Evolutionary conservation across 2,113 vertebrate genomes (phyloP), one percentile per base, ranked within the genome.

Genomic region (Neogale vison): DNA sequence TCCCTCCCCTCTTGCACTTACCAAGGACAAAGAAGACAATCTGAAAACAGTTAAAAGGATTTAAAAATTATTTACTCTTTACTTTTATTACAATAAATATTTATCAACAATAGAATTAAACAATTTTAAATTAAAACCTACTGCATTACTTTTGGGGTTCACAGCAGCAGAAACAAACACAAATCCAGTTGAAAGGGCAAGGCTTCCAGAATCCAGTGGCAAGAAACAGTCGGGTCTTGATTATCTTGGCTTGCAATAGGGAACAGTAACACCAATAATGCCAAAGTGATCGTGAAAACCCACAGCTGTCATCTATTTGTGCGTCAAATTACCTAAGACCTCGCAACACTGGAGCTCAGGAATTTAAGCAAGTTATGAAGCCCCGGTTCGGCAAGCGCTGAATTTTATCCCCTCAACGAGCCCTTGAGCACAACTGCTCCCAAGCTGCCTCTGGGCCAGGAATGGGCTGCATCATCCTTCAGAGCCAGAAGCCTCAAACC

Each of bases 11-110:
- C 77, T 80, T 21, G 20, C 2, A 50, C 1, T 69, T 36, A 45
- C 65, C 83, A 92, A 85, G 71, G 71, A 80, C 61, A 95, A 95
- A 96, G 10, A 50, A 36, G 76, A 96, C 87, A 91, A 76, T 42
- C n/a, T 45, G 67, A 96, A 96, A 89, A 90, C 81, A 57, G 45
- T 59, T 90, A 97, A 97, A 98, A 98, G 85, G 91, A 97, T 97
- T 98, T 98, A 98, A 98, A 99, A 99, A 98, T 83, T 97, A 98
- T 98, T 99, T 93, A 96, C 52, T 96, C 34, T 96, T 95, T 81
- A 90, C 81, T 98, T 98, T 98, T 93, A 98, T 98, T 98, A 98
- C 98, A 99, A 98, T 98, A 98, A 98, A 98, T 98, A 99, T 95
- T 97, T 98, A 89, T 85, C 97, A 88, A 98, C 93, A 97, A 96